Base-by-base conservation (phyloP, 2,888 invertebrate species). In the Plagiodera versicolora region DNA sequence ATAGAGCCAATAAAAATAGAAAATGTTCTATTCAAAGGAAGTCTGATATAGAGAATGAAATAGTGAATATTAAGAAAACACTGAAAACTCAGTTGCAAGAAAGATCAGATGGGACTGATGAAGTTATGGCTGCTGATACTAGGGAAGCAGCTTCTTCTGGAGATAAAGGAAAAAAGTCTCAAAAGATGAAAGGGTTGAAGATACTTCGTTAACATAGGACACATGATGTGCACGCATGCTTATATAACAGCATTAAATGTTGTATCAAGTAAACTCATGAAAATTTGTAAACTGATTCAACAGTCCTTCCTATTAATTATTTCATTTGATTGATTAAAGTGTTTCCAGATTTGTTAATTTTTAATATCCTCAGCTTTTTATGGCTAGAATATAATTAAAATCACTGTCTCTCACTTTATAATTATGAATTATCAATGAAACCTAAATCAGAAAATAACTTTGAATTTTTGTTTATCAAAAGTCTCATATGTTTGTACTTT, bases 31-130 rank as follows among this genome's bases (percentile, higher is more conserved):
- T 91, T 28, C 87, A 89, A 72, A 90, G 94, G 69, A 92, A 91
- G 73, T 88, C 91, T 61, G 86, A 87, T 65, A 89, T 95, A 73
- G 95, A 97, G 67, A 87, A 88, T 78, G 94, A 96, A 86, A 95
- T 95, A 75, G 77, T 87, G 10, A 92, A 89, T 78, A 90, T 96
- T 72, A 95, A 94, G 82, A 95, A 95, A 81, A 90, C 91, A 0
- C 81, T 96, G 35, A 94, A 94, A 78, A 87, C 89, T 19, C 94
- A 92, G 76, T 78, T 85, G 11, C 85, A 82, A 56, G 82, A 82
- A 35, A 79, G 81, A 74, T 81, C 85, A 9, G 86, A 87, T 69
- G 94, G 94, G 71, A 88, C 87, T n/a, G 94, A 95, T 69, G 95
- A 95, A 74, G 88, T 89, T 14, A 92, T 93, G 78, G 86, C 91